Evolutionary conservation across 2,888 invertebrate species (phyloP), one percentile per base, ranked within the genome.

Genomic region (Ligdia adustata): DNA sequence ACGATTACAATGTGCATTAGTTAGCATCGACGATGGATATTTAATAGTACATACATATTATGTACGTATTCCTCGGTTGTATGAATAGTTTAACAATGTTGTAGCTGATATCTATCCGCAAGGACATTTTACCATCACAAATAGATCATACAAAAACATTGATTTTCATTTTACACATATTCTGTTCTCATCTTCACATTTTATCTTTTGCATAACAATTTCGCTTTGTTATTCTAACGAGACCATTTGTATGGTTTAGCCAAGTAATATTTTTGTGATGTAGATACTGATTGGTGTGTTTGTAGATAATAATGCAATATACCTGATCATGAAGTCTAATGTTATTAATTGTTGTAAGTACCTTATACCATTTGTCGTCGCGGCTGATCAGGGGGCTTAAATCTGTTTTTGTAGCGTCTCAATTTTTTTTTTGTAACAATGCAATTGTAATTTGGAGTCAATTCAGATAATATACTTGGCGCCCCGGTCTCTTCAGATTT

Each of bases 1-100:
- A 6, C n/a, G 26, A 15, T 35, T 35, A 24, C 44, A 31, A 35
- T 32, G 32, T 37, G 31, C 37, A 44, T 33, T 22, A 40, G 18
- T 16, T 12, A 37, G 24, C 22, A 5, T 2, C 12, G 43, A 18
- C 9, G 12, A 12, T 35, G 14, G 20, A 18, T 22, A n/a, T 20
- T 11, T n/a, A 22, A 28, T 20, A 13, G 28, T 34, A 33, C 3
- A n/a, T 22, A 22, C n/a, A n/a, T 22, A 12, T 16, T 16, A 12
- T 34, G 26, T 27, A 12, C 18, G 9, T 6, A 9, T 26, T 24
- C 26, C 13, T 22, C 6, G 4, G 7, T 6, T 24, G 9, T 32
- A 32, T 24, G 24, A 15, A 15, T 26, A 26, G 14, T 3, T 2
- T 1, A 5, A 22, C 13, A 34, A 13, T 34, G 12, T 24, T 16